Base-by-base conservation (phyloP, 2,797 vertebrate genomes). In the Uromys caudimaculatus region DNA sequence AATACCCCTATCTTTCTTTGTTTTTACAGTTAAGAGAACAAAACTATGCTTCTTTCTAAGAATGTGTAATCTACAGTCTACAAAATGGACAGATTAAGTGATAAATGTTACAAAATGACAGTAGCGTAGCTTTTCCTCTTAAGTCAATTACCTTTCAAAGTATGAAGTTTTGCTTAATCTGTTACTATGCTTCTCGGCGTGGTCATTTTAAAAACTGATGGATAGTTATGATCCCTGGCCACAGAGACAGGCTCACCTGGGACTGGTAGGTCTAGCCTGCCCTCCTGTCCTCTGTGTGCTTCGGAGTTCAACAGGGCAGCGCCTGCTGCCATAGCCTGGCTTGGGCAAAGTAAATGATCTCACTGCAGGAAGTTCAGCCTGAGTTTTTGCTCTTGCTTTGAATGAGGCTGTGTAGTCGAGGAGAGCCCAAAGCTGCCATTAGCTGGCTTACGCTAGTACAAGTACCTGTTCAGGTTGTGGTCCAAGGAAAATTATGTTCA, bases 351-450 rank as follows among this genome's bases (percentile, higher is more conserved):
- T 41, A 92, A 24, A 0, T 19, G 9, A 75, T 77, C 71, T 52
- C 58, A 73, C 5, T 35, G 29, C 7, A 0, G 27, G 89, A 50
- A 21, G 41, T 38, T 64, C 69, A 23, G 1, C 38, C 41, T 3
- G 47, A 50, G 19, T 77, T 54, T 78, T 19, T 16, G 2, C 10
- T 47, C n/a, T 56, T 56, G 11, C 35, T 67, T 82, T 24, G 9
- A 58, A 56, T 41, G 62, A 73, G 47, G 24, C 14, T 4, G 1
- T 7, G 35, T 44, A 29, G 13, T 54, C 32, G 5, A 38, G 13
- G 44, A 35, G 38, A 6, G 0, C 13, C 38, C 3, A 3, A 19
- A 38, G n/a, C 41, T 32, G 11, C 41, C 7, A 1, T 35, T 7
- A 50, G 41, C 5, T 64, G 11, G 16, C 38, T 23, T 3, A 11